Conservation (phyloP, 2,888 invertebrate genomes). For the Lottia gigantea region DNA sequence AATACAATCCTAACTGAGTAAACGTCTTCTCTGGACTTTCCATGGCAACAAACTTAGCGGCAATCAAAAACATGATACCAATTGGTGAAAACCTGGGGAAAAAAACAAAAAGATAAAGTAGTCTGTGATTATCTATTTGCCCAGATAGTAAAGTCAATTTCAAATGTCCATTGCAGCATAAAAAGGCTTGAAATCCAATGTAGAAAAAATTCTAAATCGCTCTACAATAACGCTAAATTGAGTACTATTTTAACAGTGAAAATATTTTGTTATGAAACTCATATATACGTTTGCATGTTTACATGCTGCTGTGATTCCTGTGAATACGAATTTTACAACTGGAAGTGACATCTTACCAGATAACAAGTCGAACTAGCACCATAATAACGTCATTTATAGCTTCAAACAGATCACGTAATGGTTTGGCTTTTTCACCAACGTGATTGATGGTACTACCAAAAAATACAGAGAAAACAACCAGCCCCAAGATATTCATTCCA, state of each 20-base stretch:
- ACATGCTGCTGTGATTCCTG: no score
- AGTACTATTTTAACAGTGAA: no score
- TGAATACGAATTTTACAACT: not conserved
- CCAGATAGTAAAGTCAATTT: no score
- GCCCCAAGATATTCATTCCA: constrained; percentile 70
- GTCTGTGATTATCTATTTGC: no score
- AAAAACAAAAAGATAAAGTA: not conserved
- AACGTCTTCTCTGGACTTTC: constrained; percentile 83
- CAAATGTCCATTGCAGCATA: no score
- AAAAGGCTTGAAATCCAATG: no score
- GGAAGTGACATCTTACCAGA: constrained; percentile 77
- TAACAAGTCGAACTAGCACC: constrained; percentile 94
- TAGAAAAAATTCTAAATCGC: no score
- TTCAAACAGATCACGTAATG: constrained; percentile 86
- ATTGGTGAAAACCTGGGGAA: constrained; percentile 64
- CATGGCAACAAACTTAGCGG: constrained; percentile 91
- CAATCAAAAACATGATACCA: constrained; percentile 71
- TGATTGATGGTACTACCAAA: constrained; percentile 90
- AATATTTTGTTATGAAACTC: no score
- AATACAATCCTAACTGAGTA: constrained; percentile 87
- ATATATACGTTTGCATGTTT: no score
- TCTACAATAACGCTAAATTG: no score
- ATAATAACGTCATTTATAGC: constrained; percentile 92
- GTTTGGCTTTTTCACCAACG: constrained; percentile 84
- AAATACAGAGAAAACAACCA: constrained; percentile 71